Evolutionary conservation across 2,797 vertebrate species (phyloP).

Genomic region (Toxotes lorentzi): DNA sequence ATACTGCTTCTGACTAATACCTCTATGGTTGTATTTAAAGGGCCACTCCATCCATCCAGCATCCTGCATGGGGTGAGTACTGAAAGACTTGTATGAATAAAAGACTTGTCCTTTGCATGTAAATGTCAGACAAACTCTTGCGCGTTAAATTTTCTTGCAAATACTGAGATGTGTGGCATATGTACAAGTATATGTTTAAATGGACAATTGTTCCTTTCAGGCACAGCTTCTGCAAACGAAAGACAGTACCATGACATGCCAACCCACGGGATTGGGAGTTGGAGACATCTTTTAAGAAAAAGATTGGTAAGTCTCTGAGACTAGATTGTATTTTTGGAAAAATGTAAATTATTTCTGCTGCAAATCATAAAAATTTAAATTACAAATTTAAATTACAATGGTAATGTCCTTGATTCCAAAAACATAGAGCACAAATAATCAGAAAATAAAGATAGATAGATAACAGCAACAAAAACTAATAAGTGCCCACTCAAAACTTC

Average conservation of each 20-base stretch:
- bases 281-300: constrained; percentile 85
- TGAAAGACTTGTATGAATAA: background rate
- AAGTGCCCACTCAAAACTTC: no score
- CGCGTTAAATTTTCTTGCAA: background rate
- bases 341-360: background rate
- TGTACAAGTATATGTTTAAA: background rate
- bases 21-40: constrained; percentile 44
- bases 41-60: constrained; percentile 35
- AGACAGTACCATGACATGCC: constrained; percentile 87
- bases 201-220: constrained; percentile 24
- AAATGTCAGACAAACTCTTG: background rate
- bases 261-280: constrained; percentile 91
- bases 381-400: background rate
- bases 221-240: constrained; percentile 36
- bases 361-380: background rate
- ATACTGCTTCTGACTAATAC: background rate
- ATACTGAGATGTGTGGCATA: background rate
- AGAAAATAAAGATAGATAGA: background rate
- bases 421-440: background rate
- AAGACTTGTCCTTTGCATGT: background rate
- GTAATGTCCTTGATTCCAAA: no score
- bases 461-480: no score
- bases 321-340: background rate
- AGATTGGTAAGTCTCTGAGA: constrained; percentile 72
- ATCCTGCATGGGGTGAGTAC: constrained; percentile 63